Percentiles rank a stretch among this genome's conserved stretches.
Evolutionary conservation across 92 coral and sea anemone genomes (phyloP).

Genomic region (Hydrozoanthus gracilis): DNA sequence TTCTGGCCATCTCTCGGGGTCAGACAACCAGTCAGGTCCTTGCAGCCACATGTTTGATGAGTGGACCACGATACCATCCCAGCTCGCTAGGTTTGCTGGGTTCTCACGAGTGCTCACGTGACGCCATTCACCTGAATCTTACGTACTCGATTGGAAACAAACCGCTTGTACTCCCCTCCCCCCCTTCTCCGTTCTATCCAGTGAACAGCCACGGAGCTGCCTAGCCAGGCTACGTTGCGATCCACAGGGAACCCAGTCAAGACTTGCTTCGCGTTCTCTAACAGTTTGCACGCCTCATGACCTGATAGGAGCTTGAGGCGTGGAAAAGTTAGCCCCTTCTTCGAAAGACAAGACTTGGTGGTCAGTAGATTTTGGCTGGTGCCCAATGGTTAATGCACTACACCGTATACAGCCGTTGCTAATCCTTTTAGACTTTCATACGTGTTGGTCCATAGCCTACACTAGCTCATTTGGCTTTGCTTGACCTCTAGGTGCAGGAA

Average conservation of each 20-base stretch:
- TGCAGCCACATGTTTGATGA: conserved; percentile 66
- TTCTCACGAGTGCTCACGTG: conserved; percentile 71
- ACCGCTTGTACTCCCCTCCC: conserved; percentile 72
- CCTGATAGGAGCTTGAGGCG: conserved; percentile 41
- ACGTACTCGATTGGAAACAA: conserved; percentile 69
- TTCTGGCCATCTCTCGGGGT: conserved; percentile 64
- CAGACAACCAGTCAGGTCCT: conserved; percentile 75
- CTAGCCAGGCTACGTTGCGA: conserved; percentile 49
- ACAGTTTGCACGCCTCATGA: conserved; percentile 28
- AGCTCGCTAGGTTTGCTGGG: conserved; percentile 73
- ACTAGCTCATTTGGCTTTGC: conserved; percentile 30
- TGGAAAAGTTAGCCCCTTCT: conserved; percentile 39
- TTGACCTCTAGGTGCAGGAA: not conserved
- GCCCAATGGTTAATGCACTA: conserved; percentile 38
- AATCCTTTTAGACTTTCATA: conserved; percentile 48
- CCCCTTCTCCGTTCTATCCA: conserved; percentile 46
- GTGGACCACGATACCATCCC: conserved; percentile 59
- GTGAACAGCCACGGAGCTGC: not conserved
- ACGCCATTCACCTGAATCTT: conserved; percentile 65
- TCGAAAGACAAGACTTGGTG: conserved; percentile 25
- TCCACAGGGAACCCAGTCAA: conserved; percentile 66
- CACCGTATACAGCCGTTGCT: conserved; percentile 32
- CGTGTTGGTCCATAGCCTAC: conserved; percentile 40
- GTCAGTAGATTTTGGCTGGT: conserved; percentile 33
- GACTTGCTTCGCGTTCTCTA: conserved; percentile 65